Percentiles rank a stretch among this genome's conserved stretches.
Conservation (phyloP, 2,888 invertebrate genomes). For the Sarcophaga subvicina region DNA sequence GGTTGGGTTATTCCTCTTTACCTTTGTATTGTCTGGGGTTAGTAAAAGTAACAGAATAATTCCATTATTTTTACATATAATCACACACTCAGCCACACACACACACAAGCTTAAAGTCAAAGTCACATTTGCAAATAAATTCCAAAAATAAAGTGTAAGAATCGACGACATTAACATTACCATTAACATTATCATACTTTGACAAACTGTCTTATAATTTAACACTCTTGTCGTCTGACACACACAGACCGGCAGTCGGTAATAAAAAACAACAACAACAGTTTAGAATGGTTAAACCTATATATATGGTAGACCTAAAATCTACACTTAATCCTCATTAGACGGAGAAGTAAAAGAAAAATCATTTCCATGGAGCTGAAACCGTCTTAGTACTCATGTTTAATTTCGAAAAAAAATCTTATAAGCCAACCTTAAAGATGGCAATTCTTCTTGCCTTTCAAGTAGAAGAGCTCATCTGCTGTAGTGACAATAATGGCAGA, state of each 20-base stretch:
- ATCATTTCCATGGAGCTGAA: background rate
- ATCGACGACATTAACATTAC: too few species aligned
- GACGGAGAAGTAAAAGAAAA: background rate
- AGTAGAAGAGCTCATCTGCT: background rate
- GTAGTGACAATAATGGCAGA: slow-evolving; percentile 15
- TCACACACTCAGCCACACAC: background rate
- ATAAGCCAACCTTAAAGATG: background rate
- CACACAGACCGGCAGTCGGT: too few species aligned
- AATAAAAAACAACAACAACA: too few species aligned
- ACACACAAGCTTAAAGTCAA: background rate
- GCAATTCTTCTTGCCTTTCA: background rate
- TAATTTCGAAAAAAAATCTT: background rate
- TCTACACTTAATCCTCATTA: background rate
- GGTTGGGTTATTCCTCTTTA: too few species aligned
- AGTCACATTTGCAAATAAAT: slow-evolving; percentile 19
- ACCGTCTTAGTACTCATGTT: too few species aligned
- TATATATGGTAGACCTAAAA: background rate
- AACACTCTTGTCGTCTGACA: background rate
- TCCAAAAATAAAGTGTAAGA: too few species aligned
- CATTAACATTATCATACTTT: slow-evolving; percentile 49
- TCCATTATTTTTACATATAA: background rate
- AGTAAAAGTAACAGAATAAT: slow-evolving; percentile 6
- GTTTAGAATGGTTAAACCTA: background rate
- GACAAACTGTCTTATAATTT: slow-evolving; percentile 43
- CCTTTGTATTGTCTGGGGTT: too few species aligned